A percentile compares a stretch with the other conserved stretches of the same genome.
phyloP scores from a whole-genome alignment of 2,888 invertebrate genomes.

The Muscina levida region DNA sequence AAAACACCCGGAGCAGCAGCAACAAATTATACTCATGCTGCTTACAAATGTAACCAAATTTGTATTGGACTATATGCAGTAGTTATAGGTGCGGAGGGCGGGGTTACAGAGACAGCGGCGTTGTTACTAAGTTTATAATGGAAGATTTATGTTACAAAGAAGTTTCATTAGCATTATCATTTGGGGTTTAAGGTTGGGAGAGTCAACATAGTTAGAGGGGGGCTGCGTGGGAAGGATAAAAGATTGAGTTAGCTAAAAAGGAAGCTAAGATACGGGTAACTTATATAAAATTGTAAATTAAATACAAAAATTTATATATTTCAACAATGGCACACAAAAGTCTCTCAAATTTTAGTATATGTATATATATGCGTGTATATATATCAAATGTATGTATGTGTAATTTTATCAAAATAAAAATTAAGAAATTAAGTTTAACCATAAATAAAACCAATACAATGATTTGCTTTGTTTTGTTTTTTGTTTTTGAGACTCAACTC shows the following conservation, averaged over 20 bases:
- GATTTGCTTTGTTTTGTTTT: not conserved
- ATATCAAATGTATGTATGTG: constrained; percentile 15
- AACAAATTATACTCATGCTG: too few relatives aligned
- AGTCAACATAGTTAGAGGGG: not conserved
- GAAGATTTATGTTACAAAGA: constrained; percentile 20
- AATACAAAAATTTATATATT: constrained; percentile 17
- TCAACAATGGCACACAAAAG: constrained; percentile 55
- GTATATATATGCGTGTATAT: too few relatives aligned
- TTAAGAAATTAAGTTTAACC: constrained; percentile 21
- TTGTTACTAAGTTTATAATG: not conserved
- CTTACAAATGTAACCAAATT: too few relatives aligned
- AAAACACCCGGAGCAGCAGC: not conserved
- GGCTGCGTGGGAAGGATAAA: constrained; percentile 28
- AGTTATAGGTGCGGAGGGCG: not conserved
- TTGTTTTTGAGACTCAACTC: constrained; percentile 11
- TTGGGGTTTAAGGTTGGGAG: too few relatives aligned
- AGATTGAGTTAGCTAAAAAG: not conserved
- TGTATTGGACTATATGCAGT: not conserved
- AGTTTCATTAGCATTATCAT: constrained; percentile 26
- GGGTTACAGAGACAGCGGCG: too few relatives aligned
- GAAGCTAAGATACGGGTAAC: not conserved
- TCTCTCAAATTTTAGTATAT: constrained; percentile 46
- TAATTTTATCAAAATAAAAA: not conserved
- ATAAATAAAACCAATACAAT: constrained; percentile 13
- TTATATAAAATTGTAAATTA: constrained; percentile 19